Evolutionary conservation across 2,888 invertebrate genomes (phyloP).

Genomic region (Frankliniella fusca): DNA sequence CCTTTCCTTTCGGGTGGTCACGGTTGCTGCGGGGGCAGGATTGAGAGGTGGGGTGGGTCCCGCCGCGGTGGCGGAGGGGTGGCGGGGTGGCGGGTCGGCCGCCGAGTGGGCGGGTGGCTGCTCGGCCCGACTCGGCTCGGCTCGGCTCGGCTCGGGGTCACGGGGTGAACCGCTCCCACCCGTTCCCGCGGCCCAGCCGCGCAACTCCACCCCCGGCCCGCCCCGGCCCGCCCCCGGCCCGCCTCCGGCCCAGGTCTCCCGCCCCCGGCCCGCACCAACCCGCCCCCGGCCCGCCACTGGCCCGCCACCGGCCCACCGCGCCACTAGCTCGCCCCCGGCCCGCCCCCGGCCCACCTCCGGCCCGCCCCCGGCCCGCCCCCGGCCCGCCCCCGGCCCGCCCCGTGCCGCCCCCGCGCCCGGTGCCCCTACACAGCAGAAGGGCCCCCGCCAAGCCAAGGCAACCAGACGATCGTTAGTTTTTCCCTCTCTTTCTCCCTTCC

Average conservation of each 20-base stretch:
- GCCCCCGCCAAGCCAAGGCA: no score
- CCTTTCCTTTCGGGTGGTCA: not conserved
- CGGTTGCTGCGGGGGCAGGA: no score
- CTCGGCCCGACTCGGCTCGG: not conserved
- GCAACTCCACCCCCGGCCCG: no score
- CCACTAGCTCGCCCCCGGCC: no score
- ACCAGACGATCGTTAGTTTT: not conserved
- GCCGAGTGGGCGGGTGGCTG: not conserved
- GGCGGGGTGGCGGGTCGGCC: not conserved
- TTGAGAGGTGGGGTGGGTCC: not conserved
- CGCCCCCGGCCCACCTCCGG: no score
- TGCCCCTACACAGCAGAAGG: not conserved
- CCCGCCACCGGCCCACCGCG: no score
- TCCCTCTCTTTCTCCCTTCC: not conserved
- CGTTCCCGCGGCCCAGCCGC: no score
- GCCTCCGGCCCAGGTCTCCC: no score
- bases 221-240: no score
- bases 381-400: not conserved
- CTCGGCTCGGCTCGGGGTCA: not conserved
- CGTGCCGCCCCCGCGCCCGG: not conserved
- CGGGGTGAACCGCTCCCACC: not conserved
- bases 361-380: no score
- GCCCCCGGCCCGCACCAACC: not conserved
- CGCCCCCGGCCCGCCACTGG: not conserved
- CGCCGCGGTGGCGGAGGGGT: not conserved